phyloP scores from a whole-genome alignment of 2,888 invertebrate species.

The Plebejus melissa region DNA sequence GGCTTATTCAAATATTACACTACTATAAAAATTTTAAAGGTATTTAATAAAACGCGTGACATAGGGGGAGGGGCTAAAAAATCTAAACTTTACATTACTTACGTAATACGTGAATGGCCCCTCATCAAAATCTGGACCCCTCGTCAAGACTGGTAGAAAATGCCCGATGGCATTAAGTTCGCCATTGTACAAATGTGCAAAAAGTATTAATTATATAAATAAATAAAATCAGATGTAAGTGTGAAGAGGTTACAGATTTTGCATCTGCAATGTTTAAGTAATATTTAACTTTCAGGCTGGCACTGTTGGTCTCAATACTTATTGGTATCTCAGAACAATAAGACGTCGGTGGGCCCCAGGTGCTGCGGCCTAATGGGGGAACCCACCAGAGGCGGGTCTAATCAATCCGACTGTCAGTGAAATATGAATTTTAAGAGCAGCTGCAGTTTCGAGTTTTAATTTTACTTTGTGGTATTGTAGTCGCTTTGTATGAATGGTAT shows the following conservation, averaged over 20 bases:
- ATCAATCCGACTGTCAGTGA: conserved; percentile 14
- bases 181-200: too few species aligned
- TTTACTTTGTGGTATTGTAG: not conserved
- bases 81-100: too few species aligned
- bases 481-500: not conserved
- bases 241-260: not conserved
- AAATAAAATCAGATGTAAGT: too few species aligned
- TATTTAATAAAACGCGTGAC: too few species aligned
- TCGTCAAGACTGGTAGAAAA: too few species aligned
- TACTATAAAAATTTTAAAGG: too few species aligned
- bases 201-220: too few species aligned
- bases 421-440: conserved; percentile 4
- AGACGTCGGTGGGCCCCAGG: not conserved
- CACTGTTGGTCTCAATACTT: not conserved
- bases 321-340: not conserved
- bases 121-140: too few species aligned
- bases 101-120: too few species aligned
- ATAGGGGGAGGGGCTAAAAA: too few species aligned
- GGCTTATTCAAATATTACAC: too few species aligned
- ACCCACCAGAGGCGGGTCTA: not conserved
- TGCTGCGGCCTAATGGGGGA: not conserved
- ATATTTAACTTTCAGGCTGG: not conserved
- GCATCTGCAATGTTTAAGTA: not conserved
- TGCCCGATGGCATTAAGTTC: too few species aligned
- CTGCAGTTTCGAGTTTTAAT: not conserved